These are phyloP conservation scores for Acronicta alni DNA, from an alignment of 2,888 invertebrate genomes.

Conservation along the genomic window DNA sequence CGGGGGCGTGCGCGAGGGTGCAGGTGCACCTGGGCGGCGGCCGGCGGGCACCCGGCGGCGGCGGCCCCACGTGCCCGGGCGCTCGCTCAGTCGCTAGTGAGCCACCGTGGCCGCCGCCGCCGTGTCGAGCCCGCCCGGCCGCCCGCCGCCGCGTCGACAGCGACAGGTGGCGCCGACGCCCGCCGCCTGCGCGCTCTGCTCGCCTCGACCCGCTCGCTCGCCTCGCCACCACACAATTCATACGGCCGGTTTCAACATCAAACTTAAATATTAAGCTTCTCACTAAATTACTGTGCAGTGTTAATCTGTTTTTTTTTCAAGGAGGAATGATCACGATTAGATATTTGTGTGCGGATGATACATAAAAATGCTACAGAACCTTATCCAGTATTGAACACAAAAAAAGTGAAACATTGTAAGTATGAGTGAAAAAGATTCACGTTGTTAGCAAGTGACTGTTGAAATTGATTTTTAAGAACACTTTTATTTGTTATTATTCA, in stretches of 20 bases:
- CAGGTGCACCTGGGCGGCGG: constrained; percentile 86
- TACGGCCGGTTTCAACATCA: constrained; percentile 72
- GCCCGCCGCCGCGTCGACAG: constrained; percentile 64
- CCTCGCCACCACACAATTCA: constrained; percentile 60
- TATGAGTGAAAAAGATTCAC: constrained; percentile 49
- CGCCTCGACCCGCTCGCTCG: constrained; percentile 61
- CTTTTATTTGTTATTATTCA: background rate
- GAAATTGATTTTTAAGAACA: constrained; percentile 40
- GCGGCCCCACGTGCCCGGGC: constrained; percentile 82
- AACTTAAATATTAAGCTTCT: constrained; percentile 76
- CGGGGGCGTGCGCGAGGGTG: constrained; percentile 66
- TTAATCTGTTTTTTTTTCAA: constrained; percentile 57
- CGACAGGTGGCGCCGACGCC: constrained; percentile 82
- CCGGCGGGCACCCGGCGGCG: constrained; percentile 76
- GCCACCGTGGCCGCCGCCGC: constrained; percentile 63
- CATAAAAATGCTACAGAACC: constrained; percentile 59
- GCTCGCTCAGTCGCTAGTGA: constrained; percentile 76
- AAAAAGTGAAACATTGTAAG: constrained; percentile 61
- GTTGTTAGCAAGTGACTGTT: constrained; percentile 45
- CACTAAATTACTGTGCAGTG: constrained; percentile 76
- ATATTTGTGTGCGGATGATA: constrained; percentile 60
- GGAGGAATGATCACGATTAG: constrained; percentile 63
- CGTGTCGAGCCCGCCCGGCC: constrained; percentile 59
- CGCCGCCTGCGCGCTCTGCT: constrained; percentile 79
- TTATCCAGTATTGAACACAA: constrained; percentile 60